phyloP scores from a whole-genome alignment of 1,140 invertebrate genomes.

The Zophobas morio region DNA sequence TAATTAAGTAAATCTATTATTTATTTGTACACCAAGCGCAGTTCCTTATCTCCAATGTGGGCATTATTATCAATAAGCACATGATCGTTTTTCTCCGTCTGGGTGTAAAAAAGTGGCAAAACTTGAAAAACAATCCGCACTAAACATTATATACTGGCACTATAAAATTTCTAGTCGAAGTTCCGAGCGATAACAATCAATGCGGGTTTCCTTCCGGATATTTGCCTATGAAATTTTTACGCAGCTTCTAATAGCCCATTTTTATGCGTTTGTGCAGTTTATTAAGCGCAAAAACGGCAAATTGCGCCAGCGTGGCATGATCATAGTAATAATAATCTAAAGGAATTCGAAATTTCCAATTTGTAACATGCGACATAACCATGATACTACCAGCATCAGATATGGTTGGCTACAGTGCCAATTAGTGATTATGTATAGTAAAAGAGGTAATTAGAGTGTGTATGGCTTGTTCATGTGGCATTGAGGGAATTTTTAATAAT shows the following conservation, averaged over 20 bases:
- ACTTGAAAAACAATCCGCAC: background rate
- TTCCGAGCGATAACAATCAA: background rate
- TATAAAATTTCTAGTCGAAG: too few species aligned
- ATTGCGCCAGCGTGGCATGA: background rate
- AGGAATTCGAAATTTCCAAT: conserved; percentile 32
- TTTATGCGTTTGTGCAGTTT: background rate
- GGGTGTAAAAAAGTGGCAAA: too few species aligned
- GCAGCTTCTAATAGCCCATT: background rate
- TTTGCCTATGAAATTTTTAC: background rate
- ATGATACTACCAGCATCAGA: conserved; percentile 39
- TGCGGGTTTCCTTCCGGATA: conserved; percentile 1
- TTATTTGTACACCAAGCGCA: too few species aligned
- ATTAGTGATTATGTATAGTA: conserved; percentile 35
- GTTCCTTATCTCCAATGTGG: too few species aligned
- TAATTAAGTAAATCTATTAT: too few species aligned
- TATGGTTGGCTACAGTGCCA: conserved; percentile 7
- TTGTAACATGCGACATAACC: conserved; percentile 15
- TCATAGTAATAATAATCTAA: background rate
- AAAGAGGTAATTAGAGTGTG: conserved; percentile 36
- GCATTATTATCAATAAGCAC: too few species aligned
- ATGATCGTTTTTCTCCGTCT: too few species aligned
- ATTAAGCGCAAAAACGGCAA: background rate
- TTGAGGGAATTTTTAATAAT: conserved; percentile 41
- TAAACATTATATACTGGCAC: background rate
- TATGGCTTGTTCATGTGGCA: conserved; percentile 28